phyloP scores from a whole-genome alignment of 2,888 invertebrate species.

The Ephialtes manifestator region DNA sequence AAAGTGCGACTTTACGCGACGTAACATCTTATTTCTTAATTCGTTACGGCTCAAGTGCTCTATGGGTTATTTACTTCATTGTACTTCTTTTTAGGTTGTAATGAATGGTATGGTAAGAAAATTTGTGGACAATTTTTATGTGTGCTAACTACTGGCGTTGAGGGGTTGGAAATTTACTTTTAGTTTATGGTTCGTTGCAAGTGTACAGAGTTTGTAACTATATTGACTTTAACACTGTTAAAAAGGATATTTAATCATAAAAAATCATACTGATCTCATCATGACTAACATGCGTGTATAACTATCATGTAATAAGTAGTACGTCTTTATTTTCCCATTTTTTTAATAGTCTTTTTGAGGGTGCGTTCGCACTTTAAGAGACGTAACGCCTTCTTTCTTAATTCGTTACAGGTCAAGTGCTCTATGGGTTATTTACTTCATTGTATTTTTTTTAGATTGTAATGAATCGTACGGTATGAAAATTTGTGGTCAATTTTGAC shows the following conservation, averaged over 20 bases:
- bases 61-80: neutral
- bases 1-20: no score
- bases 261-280: no score
- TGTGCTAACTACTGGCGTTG: no score
- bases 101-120: neutral
- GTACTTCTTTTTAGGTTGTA: neutral
- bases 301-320: no score
- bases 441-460: neutral
- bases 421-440: neutral
- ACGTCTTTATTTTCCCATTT: neutral
- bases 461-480: neutral
- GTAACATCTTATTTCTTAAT: constrained; percentile 6
- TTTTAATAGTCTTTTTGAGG: no score
- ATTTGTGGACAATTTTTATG: no score
- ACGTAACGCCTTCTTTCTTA: constrained; percentile 6
- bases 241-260: neutral
- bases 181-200: no score
- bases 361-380: no score
- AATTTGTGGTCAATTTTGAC: no score
- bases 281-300: no score
- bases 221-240: neutral
- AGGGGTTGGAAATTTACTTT: no score
- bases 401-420: neutral
- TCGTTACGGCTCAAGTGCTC: neutral
- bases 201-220: neutral